phyloP scores from a whole-genome alignment of 2,113 vertebrate species.

The Anser cygnoides region DNA sequence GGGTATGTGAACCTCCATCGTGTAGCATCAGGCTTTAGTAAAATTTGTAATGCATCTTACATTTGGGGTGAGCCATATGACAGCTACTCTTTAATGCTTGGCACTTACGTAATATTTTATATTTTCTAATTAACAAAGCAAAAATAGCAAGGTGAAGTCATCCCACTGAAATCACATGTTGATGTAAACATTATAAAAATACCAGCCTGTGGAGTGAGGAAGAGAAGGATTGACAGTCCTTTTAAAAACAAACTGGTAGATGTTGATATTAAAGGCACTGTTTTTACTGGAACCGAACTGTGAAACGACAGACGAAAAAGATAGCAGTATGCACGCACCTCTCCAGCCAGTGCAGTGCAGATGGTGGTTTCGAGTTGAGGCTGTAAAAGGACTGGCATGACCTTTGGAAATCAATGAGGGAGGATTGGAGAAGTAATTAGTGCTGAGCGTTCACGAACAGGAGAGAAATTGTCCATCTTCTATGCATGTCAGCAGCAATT shows the following conservation, averaged over 20 bases:
- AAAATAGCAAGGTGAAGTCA: conserved; percentile 61
- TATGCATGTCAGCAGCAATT: not conserved
- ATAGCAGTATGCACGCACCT: not conserved
- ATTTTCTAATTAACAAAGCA: conserved; percentile 60
- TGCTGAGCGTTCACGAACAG: not conserved
- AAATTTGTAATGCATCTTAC: not conserved
- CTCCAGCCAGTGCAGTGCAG: not conserved
- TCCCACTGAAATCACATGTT: conserved; percentile 38
- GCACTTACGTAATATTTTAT: conserved; percentile 38
- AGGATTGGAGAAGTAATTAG: not conserved
- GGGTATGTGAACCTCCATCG: not conserved
- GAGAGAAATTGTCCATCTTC: not conserved
- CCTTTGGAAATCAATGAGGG: not conserved
- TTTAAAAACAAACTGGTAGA: conserved; percentile 31
- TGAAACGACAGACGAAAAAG: not conserved
- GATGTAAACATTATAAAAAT: conserved; percentile 52
- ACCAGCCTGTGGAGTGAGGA: not conserved
- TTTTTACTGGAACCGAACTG: conserved; percentile 28
- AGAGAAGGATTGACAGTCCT: conserved; percentile 21
- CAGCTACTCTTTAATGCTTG: conserved; percentile 33
- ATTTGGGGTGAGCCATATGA: not conserved
- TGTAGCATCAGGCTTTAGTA: not conserved
- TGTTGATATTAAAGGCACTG: conserved; percentile 36
- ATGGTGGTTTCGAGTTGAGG: not conserved
- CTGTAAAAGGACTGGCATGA: not conserved